Evolutionary conservation across 1,140 invertebrate species (phyloP).

Genomic region (Rhynchophorus ferrugineus): DNA sequence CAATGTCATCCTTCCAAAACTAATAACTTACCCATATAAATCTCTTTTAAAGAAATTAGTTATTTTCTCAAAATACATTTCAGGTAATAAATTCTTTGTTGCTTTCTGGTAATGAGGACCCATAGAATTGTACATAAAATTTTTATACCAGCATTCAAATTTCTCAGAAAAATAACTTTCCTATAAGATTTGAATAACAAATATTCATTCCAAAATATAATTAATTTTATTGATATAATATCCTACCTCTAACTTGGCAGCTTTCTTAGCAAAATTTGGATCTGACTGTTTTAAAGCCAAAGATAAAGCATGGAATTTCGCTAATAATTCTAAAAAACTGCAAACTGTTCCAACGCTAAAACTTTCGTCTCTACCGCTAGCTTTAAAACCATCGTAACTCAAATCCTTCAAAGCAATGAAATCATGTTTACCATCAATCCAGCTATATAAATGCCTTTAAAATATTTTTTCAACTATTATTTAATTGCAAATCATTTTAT

Average conservation of each 20-base stretch:
- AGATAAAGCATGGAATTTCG: constrained; percentile 60
- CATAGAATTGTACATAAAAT: constrained; percentile 49
- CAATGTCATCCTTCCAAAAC: not conserved
- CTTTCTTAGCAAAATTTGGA: constrained; percentile 47
- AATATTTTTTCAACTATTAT: constrained; percentile 16
- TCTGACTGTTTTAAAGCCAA: constrained; percentile 59
- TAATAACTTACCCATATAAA: constrained; percentile 38
- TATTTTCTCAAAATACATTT: constrained; percentile 49
- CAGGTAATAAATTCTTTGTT: constrained; percentile 53
- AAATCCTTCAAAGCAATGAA: constrained; percentile 60
- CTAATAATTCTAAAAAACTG: constrained; percentile 51
- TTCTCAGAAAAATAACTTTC: constrained; percentile 54
- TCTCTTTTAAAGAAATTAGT: constrained; percentile 47
- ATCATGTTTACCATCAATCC: constrained; percentile 55
- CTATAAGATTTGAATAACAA: constrained; percentile 24
- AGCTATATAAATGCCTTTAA: constrained; percentile 46
- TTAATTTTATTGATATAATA: too few species aligned
- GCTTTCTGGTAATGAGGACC: constrained; percentile 51
- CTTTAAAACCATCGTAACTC: constrained; percentile 45
- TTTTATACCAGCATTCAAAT: constrained; percentile 54
- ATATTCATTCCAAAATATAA: too few species aligned
- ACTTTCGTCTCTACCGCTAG: constrained; percentile 44
- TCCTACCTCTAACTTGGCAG: constrained; percentile 35
- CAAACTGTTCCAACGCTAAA: constrained; percentile 46
- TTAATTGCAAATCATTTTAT: too few species aligned